Evolutionary conservation across 2,113 vertebrate species (phyloP), one percentile per base, ranked within the genome.

Genomic region (Poecilia latipinna): DNA sequence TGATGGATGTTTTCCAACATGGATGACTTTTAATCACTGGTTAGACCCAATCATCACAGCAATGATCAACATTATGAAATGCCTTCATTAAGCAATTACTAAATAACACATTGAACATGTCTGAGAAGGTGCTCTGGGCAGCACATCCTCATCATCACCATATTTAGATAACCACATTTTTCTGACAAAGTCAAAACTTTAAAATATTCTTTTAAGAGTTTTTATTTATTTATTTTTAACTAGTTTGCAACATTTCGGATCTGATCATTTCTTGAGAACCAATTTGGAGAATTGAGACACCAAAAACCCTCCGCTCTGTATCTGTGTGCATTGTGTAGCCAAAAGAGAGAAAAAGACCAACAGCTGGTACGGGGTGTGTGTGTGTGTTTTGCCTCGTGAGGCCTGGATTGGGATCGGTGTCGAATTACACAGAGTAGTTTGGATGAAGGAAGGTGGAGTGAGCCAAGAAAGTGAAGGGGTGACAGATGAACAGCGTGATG

Each of bases 401-500:
- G 82, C 83, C 67, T 75, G 80, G 77, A 54, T n/a, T 76, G 29
- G 17, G 64, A 65, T 60, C 73, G 83, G 92, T 89, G 81, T 92
- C 89, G 72, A 66, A 65, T 92, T 92, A 88, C 91, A 83, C 69
- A 72, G 65, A 79, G 79, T 75, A 65, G 79, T 75, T 82, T 82
- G 84, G 74, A 61, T 32, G 82, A 83, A 78, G 83, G 8, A 61
- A 83, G 82, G 82, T 37, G 83, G 86, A 84, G 81, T 68, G 86
- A 87, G 77, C 70, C 67, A 68, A 79, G 65, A 74, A 11, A 75
- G 67, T 39, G 75, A 83, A 67, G 72, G 72, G 82, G 72, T 88
- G 87, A 88, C 78, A 88, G 81, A 90, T 83, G 86, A 87, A 87
- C 61, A 63, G 68, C 54, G 65, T 60, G 44, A 77, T 44, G 29